These are phyloP conservation scores for Oreochromis tanganicae DNA, from an alignment of 2,113 vertebrate species.

Conservation along the genomic window DNA sequence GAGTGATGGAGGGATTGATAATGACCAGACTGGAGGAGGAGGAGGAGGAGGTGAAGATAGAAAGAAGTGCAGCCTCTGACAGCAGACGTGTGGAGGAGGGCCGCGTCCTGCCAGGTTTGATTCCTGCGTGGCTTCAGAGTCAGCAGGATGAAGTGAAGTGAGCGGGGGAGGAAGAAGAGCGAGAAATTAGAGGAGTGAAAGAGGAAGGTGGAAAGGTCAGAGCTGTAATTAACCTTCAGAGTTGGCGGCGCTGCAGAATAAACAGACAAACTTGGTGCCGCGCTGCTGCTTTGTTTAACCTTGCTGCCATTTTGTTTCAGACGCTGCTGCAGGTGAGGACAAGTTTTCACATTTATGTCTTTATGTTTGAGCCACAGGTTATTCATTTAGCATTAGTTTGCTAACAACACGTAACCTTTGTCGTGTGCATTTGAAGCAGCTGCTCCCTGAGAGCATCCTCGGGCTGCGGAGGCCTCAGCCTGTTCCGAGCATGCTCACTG, in stretches of 20 bases:
- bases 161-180: neutral
- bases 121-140: neutral
- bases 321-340: neutral
- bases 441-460: neutral
- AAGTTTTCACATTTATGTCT: neutral
- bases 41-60: neutral
- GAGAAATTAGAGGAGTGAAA: neutral
- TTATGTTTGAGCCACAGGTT: neutral
- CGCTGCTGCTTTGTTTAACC: slow-evolving; percentile 11
- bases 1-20: neutral
- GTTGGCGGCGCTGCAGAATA: slow-evolving; percentile 1
- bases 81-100: neutral
- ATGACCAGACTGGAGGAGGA: neutral
- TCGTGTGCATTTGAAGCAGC: fast-evolving
- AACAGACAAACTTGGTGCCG: neutral
- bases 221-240: slow-evolving; percentile 35
- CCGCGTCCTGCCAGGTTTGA: neutral
- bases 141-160: neutral
- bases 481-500: neutral
- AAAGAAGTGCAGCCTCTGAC: neutral
- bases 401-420: neutral
- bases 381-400: neutral
- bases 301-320: neutral
- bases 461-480: neutral
- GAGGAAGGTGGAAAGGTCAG: slow-evolving; percentile 1